Evolutionary conservation across 2,113 vertebrate species (phyloP).

Genomic region (Sorex fumeus): DNA sequence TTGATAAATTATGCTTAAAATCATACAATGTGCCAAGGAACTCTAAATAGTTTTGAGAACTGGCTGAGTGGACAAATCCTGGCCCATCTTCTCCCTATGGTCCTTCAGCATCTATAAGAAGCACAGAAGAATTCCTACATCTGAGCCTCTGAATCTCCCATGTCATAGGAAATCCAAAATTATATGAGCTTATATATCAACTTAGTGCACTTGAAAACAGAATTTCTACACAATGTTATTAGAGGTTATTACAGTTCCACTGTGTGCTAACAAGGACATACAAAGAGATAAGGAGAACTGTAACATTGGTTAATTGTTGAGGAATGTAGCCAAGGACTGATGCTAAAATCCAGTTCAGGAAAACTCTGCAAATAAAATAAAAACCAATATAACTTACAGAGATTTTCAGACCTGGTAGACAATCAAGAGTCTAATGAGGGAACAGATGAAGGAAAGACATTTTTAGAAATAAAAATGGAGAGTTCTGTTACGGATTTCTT

Average conservation of each 20-base stretch:
- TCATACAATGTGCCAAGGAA: not conserved
- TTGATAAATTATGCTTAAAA: not conserved
- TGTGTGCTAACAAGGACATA: not conserved
- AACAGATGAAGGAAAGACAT: not conserved
- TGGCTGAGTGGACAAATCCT: not conserved
- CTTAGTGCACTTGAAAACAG: not conserved
- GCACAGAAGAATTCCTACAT: not conserved
- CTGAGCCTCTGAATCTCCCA: not conserved
- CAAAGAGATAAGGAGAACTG: not conserved
- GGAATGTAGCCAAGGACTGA: not conserved
- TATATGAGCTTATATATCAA: not conserved
- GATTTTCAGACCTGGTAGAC: not conserved
- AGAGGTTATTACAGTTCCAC: not conserved
- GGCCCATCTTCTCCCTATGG: not conserved
- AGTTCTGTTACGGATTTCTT: not conserved
- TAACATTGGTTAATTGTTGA: not conserved
- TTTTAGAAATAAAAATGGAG: not conserved
- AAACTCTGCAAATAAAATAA: not conserved
- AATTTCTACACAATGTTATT: not conserved
- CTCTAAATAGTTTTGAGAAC: not conserved
- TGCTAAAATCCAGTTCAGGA: not conserved
- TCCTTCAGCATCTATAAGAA: not conserved
- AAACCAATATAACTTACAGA: not conserved
- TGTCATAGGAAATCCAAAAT: conserved; percentile 13
- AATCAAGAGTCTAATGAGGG: not conserved